Evolutionary conservation across 2,797 vertebrate genomes (phyloP), one percentile per base, ranked within the genome.

Genomic region (Xiphophorus birchmanni): DNA sequence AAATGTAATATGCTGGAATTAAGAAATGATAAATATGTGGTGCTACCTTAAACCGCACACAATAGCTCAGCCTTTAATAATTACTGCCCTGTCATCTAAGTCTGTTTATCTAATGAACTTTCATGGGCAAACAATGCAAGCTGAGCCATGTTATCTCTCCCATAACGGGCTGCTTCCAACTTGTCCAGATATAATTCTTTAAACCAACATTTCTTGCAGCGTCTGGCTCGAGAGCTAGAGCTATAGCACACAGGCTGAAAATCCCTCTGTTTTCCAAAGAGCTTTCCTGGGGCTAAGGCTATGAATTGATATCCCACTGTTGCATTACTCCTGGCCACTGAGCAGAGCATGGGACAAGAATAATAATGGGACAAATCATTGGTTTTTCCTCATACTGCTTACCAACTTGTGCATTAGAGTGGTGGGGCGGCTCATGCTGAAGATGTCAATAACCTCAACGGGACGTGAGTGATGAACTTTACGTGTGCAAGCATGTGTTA

Each of bases 251-350:
- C 84, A 86, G 86, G 72, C 81, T 86, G 86, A 89, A 92, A 94
- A 90, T 91, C 91, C 93, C 90, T 87, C 85, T 90, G 91, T 92
- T 92, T 93, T 92, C 90, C 87, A 90, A 89, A 93, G 90, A 93
- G 88, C 90, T 93, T 92, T 94, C 90, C 92, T 87, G 90, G 91
- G 93, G 91, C 92, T 93, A 89, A 67, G 82, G 89, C 91, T 91
- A 83, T 90, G 92, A 94, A 94, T 91, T 93, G 93, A 94, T 93
- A 94, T 80, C 92, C 92, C 88, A 92, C 92, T 91, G 92, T 91
- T 92, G 89, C 92, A 92, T 92, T 94, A 91, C 92, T 92, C 90
- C 86, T 88, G 88, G 91, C 90, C 87, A 90, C 88, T 87, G 89
- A 92, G 91, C 90, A 84, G 87, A 90, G 91, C 82, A 86, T 82